Base-by-base conservation (phyloP, 1,140 invertebrate genomes). In the Parapsyche elsis region DNA sequence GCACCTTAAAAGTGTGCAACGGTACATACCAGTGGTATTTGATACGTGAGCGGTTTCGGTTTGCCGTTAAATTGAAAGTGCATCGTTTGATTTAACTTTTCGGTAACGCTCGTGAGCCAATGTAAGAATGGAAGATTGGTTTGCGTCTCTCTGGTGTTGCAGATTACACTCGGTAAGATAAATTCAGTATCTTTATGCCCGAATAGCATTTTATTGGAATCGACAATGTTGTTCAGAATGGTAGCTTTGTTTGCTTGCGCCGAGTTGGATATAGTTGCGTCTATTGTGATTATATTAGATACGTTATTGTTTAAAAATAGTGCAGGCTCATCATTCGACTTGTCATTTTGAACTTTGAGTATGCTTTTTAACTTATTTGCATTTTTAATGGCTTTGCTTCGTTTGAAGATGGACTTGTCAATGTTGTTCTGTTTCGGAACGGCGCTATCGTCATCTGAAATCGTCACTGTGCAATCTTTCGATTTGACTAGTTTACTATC, bases 81-180 rank as follows among this genome's bases (percentile, higher is more conserved):
- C 93, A 95, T 94, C 4, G 93, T 92, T 85, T 93, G 91, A 87
- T 95, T 95, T 73, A 95, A 94, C 75, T 92, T 88, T 86, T 95
- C 94, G 14, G 94, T 95, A 23, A 95, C 92, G 79, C 92, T 93
- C 0, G 91, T 90, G 2, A 95, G 87, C 94, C 94, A 95, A 76
- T 92, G 88, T 0, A 92, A 86, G 85, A 95, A 95, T n/a, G 88
- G n/a, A 49, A 81, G 80, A 64, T 67, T 81, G 21, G 30, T 78
- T 7, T 80, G 23, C 26, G 4, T 57, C 19, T 73, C 64, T 10
- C 23, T 1, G 12, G 49, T 53, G 49, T 53, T 53, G 16, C 49
- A 53, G 12, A 53, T 53, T 1, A 16, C 49, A 67, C 21, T 30
- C 10, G 61, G 26, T 7, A 46, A 1, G 5, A 4, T 9, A 38